These are phyloP conservation scores for Rhipidura dahli DNA, from an alignment of 2,113 vertebrate genomes.

Conservation along the genomic window DNA sequence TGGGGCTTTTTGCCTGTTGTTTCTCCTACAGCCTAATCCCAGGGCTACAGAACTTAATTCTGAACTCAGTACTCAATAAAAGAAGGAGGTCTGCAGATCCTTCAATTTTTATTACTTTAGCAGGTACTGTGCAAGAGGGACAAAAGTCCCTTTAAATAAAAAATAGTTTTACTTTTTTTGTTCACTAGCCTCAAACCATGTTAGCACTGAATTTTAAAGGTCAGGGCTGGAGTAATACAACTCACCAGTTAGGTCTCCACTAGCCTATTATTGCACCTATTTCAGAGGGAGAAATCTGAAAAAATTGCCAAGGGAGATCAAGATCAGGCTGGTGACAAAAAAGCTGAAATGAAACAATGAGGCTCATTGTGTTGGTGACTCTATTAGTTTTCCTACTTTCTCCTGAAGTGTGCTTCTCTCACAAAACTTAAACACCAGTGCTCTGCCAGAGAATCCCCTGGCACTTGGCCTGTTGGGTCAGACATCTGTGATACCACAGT, in stretches of 20 bases:
- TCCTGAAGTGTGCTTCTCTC: neutral
- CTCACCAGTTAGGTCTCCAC: neutral
- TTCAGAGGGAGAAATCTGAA: neutral
- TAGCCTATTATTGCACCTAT: neutral
- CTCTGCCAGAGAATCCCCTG: neutral
- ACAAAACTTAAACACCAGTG: rapidly evolving
- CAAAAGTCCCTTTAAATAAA: neutral
- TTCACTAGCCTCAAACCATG: neutral
- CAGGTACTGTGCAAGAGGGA: neutral
- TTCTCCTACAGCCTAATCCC: neutral
- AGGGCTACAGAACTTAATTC: neutral
- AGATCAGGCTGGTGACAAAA: neutral
- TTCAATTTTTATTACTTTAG: neutral
- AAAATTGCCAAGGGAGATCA: neutral
- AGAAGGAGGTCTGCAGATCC: neutral
- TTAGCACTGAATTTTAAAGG: constrained; percentile 12
- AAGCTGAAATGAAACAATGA: neutral
- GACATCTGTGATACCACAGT: neutral
- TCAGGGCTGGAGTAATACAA: neutral
- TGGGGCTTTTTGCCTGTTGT: neutral
- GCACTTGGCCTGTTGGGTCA: neutral
- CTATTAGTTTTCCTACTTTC: neutral
- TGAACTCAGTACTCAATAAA: neutral
- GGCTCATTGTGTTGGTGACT: neutral
- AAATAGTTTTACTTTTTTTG: neutral